Evolutionary conservation across 35 echinoderm and acorn worm species (phyloP).

Genomic region (Ptychodera flava): DNA sequence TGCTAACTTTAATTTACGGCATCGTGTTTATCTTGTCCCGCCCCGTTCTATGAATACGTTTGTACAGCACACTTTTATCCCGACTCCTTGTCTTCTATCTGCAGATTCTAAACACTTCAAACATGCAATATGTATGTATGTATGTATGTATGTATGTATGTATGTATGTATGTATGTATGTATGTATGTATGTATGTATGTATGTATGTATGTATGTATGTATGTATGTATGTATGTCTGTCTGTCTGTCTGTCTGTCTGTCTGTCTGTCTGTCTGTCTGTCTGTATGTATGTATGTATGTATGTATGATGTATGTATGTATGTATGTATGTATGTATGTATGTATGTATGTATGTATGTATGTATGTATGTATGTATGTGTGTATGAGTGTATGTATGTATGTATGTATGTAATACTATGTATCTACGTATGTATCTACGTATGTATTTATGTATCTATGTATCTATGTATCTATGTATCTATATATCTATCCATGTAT

Average conservation of each 20-base stretch:
- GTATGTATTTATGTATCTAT: background rate
- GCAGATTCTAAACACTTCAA: too few relatives aligned
- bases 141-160: too few relatives aligned
- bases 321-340: background rate
- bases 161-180: background rate
- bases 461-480: background rate
- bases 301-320: background rate
- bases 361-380: background rate
- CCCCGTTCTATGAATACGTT: too few relatives aligned
- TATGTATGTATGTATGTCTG: background rate
- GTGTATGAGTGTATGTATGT: background rate
- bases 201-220: background rate
- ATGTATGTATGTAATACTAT: conserved; percentile 2
- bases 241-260: background rate
- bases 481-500: background rate
- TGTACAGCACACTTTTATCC: too few relatives aligned
- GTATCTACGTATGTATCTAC: background rate
- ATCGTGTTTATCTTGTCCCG: too few relatives aligned
- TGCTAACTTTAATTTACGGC: too few relatives aligned
- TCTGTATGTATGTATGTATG: background rate
- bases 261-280: background rate
- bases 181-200: background rate
- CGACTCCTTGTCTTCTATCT: too few relatives aligned
- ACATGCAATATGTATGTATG: too few relatives aligned
- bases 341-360: conserved; percentile 2